phyloP scores from a whole-genome alignment of 2,797 vertebrate species.

The Pantherophis vulpinus region DNA sequence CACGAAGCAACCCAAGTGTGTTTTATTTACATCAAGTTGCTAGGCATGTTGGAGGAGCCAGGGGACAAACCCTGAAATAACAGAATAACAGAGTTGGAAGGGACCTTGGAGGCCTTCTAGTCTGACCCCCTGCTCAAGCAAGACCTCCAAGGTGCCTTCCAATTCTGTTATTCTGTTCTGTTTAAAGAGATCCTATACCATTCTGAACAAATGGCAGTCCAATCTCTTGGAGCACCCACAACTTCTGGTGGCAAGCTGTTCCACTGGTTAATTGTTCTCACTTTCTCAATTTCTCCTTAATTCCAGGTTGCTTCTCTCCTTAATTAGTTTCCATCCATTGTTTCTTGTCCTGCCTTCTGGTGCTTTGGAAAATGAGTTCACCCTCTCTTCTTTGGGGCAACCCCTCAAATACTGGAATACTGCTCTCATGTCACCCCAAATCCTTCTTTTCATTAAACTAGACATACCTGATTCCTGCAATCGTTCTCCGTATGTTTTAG shows the following conservation, averaged over 20 bases:
- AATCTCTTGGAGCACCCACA: not conserved
- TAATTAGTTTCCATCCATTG: not conserved
- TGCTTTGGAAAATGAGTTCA: fast-evolving
- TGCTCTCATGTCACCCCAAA: not conserved
- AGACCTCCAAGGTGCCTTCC: no score
- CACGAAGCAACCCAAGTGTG: slow-evolving; percentile 19
- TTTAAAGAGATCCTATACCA: not conserved
- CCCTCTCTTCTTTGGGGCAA: not conserved
- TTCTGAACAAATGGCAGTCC: not conserved
- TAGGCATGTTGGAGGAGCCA: not conserved
- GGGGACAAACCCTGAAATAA: not conserved
- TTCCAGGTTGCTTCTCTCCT: not conserved
- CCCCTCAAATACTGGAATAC: not conserved
- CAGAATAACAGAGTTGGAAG: not conserved
- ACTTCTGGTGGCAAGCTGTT: not conserved
- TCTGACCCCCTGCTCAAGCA: not conserved
- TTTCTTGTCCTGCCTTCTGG: not conserved
- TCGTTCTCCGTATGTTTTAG: fast-evolving
- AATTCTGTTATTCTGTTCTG: no score
- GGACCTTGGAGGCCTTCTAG: not conserved
- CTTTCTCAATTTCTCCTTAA: no score
- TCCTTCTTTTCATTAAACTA: not conserved
- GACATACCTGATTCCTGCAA: not conserved
- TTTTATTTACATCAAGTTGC: slow-evolving; percentile 35
- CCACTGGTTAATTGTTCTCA: not conserved